Evolutionary conservation across 2,113 vertebrate genomes (phyloP).

Genomic region (Micromys minutus): DNA sequence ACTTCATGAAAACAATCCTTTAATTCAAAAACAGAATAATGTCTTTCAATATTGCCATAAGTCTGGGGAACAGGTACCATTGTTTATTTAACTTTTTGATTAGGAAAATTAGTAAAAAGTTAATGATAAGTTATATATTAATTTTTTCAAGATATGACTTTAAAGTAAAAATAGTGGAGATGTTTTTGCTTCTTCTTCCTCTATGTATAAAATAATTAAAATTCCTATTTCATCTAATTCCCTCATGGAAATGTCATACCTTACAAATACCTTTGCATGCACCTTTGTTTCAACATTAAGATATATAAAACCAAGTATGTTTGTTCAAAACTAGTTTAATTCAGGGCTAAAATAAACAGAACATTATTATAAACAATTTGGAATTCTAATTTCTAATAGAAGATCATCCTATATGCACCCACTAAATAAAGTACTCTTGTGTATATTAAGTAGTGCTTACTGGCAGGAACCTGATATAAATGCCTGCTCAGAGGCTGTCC

Average conservation of each 20-base stretch:
- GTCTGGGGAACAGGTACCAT: background rate
- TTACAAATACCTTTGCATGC: background rate
- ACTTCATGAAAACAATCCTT: background rate
- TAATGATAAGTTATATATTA: background rate
- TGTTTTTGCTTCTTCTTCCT: background rate
- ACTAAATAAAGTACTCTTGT: too few relatives aligned
- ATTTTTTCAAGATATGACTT: background rate
- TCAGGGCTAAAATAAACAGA: background rate
- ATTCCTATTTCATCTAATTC: background rate
- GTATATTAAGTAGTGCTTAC: too few relatives aligned
- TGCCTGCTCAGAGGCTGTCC: too few relatives aligned
- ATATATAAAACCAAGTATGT: background rate
- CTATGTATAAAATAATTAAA: background rate
- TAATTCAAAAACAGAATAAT: constrained; percentile 7
- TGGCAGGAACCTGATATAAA: too few relatives aligned
- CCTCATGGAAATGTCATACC: background rate
- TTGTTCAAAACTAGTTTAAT: background rate
- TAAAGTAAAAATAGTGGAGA: background rate
- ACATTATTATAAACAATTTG: background rate
- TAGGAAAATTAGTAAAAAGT: background rate
- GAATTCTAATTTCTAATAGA: background rate
- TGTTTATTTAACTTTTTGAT: constrained; percentile 1
- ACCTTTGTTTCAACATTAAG: background rate
- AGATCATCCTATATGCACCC: too few relatives aligned
- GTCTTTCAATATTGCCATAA: background rate